Conservation (phyloP, 2,797 vertebrate genomes). For the Catharus ustulatus region DNA sequence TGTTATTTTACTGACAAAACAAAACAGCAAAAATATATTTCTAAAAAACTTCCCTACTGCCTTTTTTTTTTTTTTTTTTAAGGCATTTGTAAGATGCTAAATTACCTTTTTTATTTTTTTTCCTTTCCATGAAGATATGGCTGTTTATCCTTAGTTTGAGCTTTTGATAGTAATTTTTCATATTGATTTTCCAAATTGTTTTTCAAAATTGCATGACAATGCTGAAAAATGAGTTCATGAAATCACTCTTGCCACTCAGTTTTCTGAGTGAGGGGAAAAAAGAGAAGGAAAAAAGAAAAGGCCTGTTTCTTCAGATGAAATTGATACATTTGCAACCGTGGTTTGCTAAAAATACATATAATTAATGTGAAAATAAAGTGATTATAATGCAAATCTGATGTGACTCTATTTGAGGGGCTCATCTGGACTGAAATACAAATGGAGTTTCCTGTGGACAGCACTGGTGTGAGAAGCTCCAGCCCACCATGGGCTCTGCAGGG, state of each 20-base stretch:
- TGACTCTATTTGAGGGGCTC: background rate
- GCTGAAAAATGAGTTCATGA: background rate
- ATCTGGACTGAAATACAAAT: background rate
- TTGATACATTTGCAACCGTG: background rate
- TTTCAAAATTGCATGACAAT: background rate
- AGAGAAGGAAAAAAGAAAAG: background rate
- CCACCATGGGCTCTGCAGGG: background rate
- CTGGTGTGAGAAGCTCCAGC: background rate
- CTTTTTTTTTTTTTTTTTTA: background rate
- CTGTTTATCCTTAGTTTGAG: background rate
- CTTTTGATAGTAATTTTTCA: background rate
- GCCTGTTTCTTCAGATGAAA: background rate
- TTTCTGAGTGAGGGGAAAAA: background rate
- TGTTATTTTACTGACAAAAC: conserved; percentile 20
- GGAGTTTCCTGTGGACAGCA: background rate
- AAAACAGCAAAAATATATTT: background rate
- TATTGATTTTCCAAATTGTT: background rate
- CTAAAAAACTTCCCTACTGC: background rate
- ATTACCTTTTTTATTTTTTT: background rate
- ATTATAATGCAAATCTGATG: background rate
- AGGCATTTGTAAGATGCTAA: background rate
- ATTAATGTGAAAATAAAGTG: background rate
- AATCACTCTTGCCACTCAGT: background rate
- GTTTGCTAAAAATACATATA: background rate
- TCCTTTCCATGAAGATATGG: background rate